Evolutionary conservation across 2,888 invertebrate species (phyloP).

Genomic region (Rugalucina vietnamica): DNA sequence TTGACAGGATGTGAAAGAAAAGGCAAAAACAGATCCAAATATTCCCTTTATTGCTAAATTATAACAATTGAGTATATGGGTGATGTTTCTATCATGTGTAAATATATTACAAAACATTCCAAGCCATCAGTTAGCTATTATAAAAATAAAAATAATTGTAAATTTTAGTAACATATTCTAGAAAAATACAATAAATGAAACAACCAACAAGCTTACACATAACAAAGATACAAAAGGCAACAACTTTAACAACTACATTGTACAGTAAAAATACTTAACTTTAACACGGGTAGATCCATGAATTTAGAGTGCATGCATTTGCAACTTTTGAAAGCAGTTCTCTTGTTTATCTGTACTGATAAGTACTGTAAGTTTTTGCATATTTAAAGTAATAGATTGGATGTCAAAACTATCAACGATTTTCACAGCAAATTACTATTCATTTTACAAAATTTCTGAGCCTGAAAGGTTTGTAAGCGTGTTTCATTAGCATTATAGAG

Average conservation of each 20-base stretch:
- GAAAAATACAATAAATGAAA: background rate
- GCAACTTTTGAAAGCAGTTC: background rate
- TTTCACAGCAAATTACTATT: too few relatives aligned
- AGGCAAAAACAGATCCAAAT: too few relatives aligned
- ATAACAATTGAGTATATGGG: constrained; percentile 1
- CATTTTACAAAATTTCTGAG: too few relatives aligned
- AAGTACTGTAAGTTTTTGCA: background rate
- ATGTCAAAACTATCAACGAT: background rate
- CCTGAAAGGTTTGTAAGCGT: too few relatives aligned
- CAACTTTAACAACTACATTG: too few relatives aligned
- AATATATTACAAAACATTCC: background rate
- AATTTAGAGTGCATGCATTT: background rate
- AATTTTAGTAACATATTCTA: background rate
- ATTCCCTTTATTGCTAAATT: background rate
- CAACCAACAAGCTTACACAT: background rate
- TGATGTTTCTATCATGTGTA: background rate
- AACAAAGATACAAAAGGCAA: background rate
- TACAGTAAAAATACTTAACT: too few relatives aligned
- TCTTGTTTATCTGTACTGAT: background rate
- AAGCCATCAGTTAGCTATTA: too few relatives aligned
- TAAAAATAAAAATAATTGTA: background rate
- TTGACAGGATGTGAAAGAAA: too few relatives aligned
- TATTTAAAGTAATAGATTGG: background rate
- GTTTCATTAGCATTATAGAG: too few relatives aligned
- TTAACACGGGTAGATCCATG: background rate